Base-by-base conservation (phyloP, 2,797 vertebrate genomes). In the Adelosebastes latens region DNA sequence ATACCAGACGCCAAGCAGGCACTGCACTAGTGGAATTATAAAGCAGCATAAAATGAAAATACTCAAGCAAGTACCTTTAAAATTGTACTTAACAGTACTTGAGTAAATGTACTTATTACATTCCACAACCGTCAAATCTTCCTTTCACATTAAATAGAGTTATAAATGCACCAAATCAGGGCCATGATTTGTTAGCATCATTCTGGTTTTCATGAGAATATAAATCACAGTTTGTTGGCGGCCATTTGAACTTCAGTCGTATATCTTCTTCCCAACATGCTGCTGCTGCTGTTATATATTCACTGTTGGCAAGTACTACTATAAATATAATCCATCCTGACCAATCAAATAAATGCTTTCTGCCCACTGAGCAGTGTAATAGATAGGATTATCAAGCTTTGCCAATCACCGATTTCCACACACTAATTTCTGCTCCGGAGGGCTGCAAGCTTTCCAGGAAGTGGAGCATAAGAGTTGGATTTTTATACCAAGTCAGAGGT, bases 311-410 rank as follows among this genome's bases (percentile, higher is more conserved):
- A 76, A 66, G 29, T 56, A 36, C 11, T 61, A 78, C 73, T 90
- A 84, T 91, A 88, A 86, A 88, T 82, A 80, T 58, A 77, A 74
- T 79, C 24, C 24, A 80, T 86, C 63, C 72, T 77, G 70, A 92
- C 81, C 83, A 87, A 88, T 91, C 80, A 85, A 73, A 89, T 85
- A 68, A 85, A 87, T 76, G 72, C 68, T 79, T 29, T 81, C 80
- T 87, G 77, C 87, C 75, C 81, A 89, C 79, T 90, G 84, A 88
- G 67, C 90, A 85, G 75, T 79, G 77, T 85, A 86, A 88, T 85
- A 74, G 71, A 86, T 73, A 25, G 69, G 80, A 89, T 93, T 87
- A 89, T 82, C 63, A 84, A 74, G 77, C 85, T 75, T 79, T 90
- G 81, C 80, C 83, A 87, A 82, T 87, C 74, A 86, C 74, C 2